Percentiles rank a stretch among this genome's conserved stretches.
Conservation (phyloP, 1,140 invertebrate genomes). For the Calephelis nemesis region DNA sequence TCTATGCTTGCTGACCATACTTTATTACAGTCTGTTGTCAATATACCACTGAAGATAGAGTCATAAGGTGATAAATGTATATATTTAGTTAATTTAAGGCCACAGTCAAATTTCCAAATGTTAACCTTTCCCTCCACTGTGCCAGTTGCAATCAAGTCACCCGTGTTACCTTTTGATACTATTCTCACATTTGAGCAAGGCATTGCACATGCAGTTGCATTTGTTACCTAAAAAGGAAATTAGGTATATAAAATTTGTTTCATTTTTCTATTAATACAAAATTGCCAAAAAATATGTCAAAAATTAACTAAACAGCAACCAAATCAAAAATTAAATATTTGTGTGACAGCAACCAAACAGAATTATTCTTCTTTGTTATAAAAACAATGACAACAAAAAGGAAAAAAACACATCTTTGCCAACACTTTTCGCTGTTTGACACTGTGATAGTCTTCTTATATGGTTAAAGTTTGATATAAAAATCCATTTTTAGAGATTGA, state of each 20-base stretch:
- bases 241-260: not conserved
- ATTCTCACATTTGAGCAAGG: slow-evolving; percentile 76
- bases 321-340: too few relatives aligned
- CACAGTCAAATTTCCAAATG: slow-evolving; percentile 87
- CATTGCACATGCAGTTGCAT: slow-evolving; percentile 91
- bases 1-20: slow-evolving; percentile 72
- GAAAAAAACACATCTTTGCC: too few relatives aligned
- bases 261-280: slow-evolving; percentile 2
- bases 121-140: slow-evolving; percentile 77
- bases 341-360: too few relatives aligned
- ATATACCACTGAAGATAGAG: slow-evolving; percentile 70
- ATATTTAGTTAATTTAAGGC: slow-evolving; percentile 81
- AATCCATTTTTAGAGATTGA: too few relatives aligned
- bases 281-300: slow-evolving; percentile 2
- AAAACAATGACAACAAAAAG: too few relatives aligned
- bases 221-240: slow-evolving; percentile 81
- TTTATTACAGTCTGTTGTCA: slow-evolving; percentile 65
- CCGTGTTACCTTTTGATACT: slow-evolving; percentile 81
- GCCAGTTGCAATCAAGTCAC: slow-evolving; percentile 86
- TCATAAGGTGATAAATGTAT: slow-evolving; percentile 69
- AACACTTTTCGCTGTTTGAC: too few relatives aligned
- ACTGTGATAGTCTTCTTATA: too few relatives aligned
- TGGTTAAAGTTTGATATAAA: too few relatives aligned
- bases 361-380: too few relatives aligned
- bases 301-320: not conserved